Conservation (phyloP, 1,140 invertebrate species). For the Papilio glaucus region DNA sequence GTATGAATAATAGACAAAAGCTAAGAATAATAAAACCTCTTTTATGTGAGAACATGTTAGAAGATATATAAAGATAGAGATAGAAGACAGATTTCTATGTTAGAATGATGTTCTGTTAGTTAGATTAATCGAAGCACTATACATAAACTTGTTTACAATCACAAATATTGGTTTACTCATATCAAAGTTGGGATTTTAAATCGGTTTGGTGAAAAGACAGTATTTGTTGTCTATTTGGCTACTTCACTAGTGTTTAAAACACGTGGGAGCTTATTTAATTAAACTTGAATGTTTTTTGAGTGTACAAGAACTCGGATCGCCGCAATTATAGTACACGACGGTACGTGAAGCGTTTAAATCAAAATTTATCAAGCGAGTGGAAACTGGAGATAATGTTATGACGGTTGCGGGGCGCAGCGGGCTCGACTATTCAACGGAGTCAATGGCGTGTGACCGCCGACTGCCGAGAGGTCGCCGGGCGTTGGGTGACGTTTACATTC, state of each 20-base stretch:
- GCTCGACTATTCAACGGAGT: slow-evolving; percentile 67
- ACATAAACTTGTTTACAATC: too few species aligned
- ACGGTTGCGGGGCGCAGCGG: slow-evolving; percentile 58
- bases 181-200: neutral
- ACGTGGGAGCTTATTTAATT: neutral
- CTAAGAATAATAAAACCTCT: too few species aligned
- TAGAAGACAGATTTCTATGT: too few species aligned
- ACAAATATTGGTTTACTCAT: neutral
- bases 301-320: slow-evolving; percentile 24
- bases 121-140: too few species aligned
- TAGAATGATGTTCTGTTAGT: too few species aligned
- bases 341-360: slow-evolving; percentile 53
- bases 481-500: slow-evolving; percentile 74
- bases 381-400: slow-evolving; percentile 66
- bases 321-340: slow-evolving; percentile 46
- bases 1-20: too few species aligned
- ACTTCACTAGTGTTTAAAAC: neutral
- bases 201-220: neutral
- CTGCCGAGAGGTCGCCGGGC: slow-evolving; percentile 62
- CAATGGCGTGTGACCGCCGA: slow-evolving; percentile 76
- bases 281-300: neutral
- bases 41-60: too few species aligned
- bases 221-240: neutral
- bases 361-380: slow-evolving; percentile 63
- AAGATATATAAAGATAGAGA: too few species aligned